Percentiles rank a stretch among this genome's conserved stretches.
phyloP scores from a whole-genome alignment of 2,888 invertebrate species.

The Pachymerium ferrugineum region DNA sequence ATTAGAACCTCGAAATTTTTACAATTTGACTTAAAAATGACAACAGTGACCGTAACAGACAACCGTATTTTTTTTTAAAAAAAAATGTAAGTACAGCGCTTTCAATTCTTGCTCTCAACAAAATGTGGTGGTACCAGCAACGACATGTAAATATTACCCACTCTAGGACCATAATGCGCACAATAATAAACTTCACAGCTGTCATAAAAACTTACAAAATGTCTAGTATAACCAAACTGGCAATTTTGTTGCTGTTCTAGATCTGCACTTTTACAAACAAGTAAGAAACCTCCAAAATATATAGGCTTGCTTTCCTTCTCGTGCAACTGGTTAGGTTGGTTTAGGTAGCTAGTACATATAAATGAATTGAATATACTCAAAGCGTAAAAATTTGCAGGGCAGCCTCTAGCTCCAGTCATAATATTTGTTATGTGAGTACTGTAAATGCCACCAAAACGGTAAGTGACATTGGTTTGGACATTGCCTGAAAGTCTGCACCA shows the following conservation, averaged over 20 bases:
- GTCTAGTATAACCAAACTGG: neutral
- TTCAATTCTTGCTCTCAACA: neutral
- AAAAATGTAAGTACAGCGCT: too few relatives aligned
- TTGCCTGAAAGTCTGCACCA: neutral
- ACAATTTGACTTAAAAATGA: too few relatives aligned
- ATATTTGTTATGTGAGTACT: neutral
- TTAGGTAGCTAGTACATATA: neutral
- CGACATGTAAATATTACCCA: neutral
- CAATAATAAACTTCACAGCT: neutral
- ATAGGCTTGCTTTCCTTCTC: too few relatives aligned
- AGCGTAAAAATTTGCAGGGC: neutral
- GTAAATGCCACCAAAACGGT: neutral
- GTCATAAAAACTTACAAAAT: neutral
- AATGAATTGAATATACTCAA: neutral
- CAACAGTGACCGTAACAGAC: neutral
- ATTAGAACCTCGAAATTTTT: too few relatives aligned
- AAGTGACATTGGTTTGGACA: neutral
- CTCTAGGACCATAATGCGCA: neutral
- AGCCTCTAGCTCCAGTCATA: neutral
- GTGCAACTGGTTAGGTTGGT: neutral
- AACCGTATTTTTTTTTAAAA: neutral
- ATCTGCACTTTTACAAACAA: neutral
- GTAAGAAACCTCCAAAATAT: neutral
- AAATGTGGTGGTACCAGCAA: neutral
- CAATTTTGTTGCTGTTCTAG: neutral